Evolutionary conservation across 2,113 vertebrate species (phyloP), one percentile per base, ranked within the genome.

Genomic region (Sceloporus tristichus): DNA sequence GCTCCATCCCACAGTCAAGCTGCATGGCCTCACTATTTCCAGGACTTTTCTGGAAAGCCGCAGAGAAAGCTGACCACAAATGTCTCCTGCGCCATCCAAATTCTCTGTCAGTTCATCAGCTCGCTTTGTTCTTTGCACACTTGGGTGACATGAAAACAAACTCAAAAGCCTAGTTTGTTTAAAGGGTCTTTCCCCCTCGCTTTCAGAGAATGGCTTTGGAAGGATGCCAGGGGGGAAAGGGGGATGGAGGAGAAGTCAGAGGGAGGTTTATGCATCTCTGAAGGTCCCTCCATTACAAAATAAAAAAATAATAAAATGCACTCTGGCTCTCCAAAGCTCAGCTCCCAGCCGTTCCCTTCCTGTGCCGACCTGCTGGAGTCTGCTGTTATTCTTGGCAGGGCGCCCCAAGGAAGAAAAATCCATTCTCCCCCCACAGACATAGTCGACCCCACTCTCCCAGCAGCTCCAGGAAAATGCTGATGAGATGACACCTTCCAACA

Each of bases 311-410:
- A 56, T 8, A 96, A 96, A 95, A 97, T 94, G 96, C 95, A 93
- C 95, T 97, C 97, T 97, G 97, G 96, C 97, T 96, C 93, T 93
- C 86, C 5, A 94, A 96, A 90, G 89, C 98, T 96, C 96, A 97
- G 97, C 95, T 96, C 97, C 97, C 97, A 97, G 96, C 96, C 95
- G 73, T 97, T 97, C 96, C 97, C 97, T 98, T 98, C 98, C 98
- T 98, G 98, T 97, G 97, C 97, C 98, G 98, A 98, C 98, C 98
- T 98, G 97, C 98, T 98, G 98, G 98, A 98, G 98, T 98, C 98
- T 95, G 96, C 96, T 98, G 98, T 98, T 98, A 96, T 98, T 98
- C 96, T 98, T 98, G 98, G 98, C 98, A 87, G 96, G 92, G 92
- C 93, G 97, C 98, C 97, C 95, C 92, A 87, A 94, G 94, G 96